Base-by-base conservation (phyloP, 1,140 invertebrate species). In the Sminthurides bifidus region DNA sequence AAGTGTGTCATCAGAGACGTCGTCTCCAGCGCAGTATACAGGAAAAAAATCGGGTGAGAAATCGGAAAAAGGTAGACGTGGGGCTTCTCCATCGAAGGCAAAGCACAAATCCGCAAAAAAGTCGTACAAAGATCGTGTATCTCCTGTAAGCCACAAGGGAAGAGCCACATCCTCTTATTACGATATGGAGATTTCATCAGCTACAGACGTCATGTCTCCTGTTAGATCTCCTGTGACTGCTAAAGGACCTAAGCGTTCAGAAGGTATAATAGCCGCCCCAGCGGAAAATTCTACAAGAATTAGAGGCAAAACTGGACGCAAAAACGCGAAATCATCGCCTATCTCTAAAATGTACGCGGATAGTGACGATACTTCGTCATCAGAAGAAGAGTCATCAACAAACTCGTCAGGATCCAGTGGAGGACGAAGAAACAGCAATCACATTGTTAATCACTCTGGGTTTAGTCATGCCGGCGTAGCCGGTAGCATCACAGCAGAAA, bases 401-500 rank as follows among this genome's bases (percentile, higher is more conserved):
- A 49, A 49, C 24, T 49, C 53, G 5, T 31, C 31, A 29, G 27
- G 27, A 30, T 37, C 14, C 12, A 31, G 26, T 27, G 33, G 23
- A 27, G 26, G 41, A 29, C 37, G 23, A 27, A 26, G 30, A 17
- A 58, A 49, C 43, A 38, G 19, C 31, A 53, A 33, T 53, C 29
- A 52, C 30, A 46, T 21, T 30, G 17, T 4, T 30, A 49, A 35
- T 19, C 35, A 45, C 10, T 30, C 26, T 23, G 50, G 48, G 4
- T 56, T 58, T 40, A 61, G 56, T 52, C 59, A 61, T 50, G 55
- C 58, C 19, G 49, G 45, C 21, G 53, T 60, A 45, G 59, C 63
- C 10, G 63, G 63, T 15, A 64, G 53, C 33, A 60, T 60, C n/a
- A 64, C 63, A 38, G 58, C 59, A 5, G 63, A 65, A 58, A 65